These are phyloP conservation scores for Dolichopus griseipennis DNA, from an alignment of 2,888 invertebrate genomes.

Conservation along the genomic window DNA sequence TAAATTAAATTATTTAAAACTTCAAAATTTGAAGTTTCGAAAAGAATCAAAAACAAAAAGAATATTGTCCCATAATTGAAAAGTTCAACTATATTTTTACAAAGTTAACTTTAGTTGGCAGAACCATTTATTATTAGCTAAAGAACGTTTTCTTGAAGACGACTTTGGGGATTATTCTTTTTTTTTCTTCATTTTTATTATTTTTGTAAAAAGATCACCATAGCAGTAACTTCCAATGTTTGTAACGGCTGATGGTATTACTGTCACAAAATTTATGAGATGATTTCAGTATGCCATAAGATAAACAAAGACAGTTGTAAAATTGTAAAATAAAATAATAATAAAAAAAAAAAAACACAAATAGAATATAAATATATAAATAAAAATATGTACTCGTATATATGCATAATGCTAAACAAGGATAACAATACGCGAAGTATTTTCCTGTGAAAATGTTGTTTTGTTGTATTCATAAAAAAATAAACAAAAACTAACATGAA, in stretches of 20 bases:
- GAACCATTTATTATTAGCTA: no score
- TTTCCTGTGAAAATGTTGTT: not conserved
- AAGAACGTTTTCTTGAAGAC: no score
- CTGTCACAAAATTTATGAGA: constrained; percentile 6
- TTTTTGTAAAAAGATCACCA: no score
- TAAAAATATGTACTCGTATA: not conserved
- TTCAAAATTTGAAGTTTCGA: no score
- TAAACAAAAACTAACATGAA: not conserved
- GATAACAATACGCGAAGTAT: not conserved
- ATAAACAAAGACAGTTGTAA: constrained; percentile 3
- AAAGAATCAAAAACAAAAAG: no score
- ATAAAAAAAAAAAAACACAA: not conserved
- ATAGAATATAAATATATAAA: not conserved
- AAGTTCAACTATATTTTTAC: no score
- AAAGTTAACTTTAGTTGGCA: no score
- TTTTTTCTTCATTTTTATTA: no score
- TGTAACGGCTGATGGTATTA: not conserved
- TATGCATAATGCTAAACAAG: not conserved
- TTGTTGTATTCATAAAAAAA: not conserved
- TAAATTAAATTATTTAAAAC: no score
- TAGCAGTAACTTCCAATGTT: not conserved
- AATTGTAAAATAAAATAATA: not conserved
- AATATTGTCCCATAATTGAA: no score
- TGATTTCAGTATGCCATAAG: not conserved
- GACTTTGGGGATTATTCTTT: no score